These are phyloP conservation scores for Zhengitettix transpicula DNA, from an alignment of 2,888 invertebrate species.

Conservation along the genomic window DNA sequence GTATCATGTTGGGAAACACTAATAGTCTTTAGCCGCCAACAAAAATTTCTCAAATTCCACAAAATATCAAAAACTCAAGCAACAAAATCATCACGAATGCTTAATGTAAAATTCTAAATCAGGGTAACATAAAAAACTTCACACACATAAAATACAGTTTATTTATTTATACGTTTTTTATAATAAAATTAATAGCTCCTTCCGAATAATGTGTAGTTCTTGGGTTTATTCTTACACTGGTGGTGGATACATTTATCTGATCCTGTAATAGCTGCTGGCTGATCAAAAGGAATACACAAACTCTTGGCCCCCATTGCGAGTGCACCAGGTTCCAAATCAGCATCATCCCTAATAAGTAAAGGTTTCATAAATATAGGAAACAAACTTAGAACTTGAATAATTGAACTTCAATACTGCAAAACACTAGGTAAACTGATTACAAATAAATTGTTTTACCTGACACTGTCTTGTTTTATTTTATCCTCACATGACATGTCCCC, in stretches of 20 bases:
- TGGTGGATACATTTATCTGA: slow-evolving; percentile 75
- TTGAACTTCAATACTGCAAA: background rate
- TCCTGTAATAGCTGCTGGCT: slow-evolving; percentile 44
- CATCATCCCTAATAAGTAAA: slow-evolving; percentile 38
- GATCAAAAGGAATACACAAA: slow-evolving; percentile 92
- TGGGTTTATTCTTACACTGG: slow-evolving; percentile 59
- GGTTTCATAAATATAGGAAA: background rate
- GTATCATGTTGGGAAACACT: too few relatives aligned
- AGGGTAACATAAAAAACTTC: too few relatives aligned
- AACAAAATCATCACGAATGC: too few relatives aligned
- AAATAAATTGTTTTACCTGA: slow-evolving; percentile 40
- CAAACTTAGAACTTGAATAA: background rate
- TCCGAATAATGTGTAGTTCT: slow-evolving; percentile 84
- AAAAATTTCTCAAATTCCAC: too few relatives aligned
- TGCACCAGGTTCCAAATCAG: slow-evolving; percentile 54
- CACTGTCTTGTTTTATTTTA: slow-evolving; percentile 86
- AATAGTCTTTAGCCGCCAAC: too few relatives aligned
- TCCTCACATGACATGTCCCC: slow-evolving; percentile 83
- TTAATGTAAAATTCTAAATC: too few relatives aligned
- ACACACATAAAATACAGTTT: background rate
- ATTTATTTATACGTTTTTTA: too few relatives aligned
- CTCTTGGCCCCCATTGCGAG: slow-evolving; percentile 98
- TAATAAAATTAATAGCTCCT: slow-evolving; percentile 59
- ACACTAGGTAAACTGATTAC: background rate
- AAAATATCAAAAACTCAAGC: too few relatives aligned